Conservation (phyloP, 2,113 vertebrate species). For the Oreochromis tanganicae region DNA sequence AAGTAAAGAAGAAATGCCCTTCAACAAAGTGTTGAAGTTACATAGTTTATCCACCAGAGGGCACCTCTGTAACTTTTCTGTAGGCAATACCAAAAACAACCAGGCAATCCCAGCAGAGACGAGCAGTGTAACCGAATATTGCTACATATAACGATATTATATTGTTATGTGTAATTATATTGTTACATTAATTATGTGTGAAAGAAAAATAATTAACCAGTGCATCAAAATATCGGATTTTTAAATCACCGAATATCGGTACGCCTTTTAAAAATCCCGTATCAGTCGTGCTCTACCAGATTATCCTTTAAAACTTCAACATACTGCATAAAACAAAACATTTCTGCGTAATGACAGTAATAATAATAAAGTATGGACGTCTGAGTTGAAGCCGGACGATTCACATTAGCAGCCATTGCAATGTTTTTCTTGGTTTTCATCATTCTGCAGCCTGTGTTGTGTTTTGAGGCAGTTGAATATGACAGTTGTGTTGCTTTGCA, state of each 20-base stretch:
- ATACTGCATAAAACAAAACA: background rate
- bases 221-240: rapidly evolving
- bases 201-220: background rate
- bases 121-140: background rate
- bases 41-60: background rate
- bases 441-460: background rate
- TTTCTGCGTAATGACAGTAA: background rate
- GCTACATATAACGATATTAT: background rate
- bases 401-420: background rate
- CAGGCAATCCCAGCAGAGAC: background rate
- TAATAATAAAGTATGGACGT: background rate
- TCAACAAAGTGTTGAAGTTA: background rate
- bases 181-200: background rate
- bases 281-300: background rate
- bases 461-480: background rate
- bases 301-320: background rate
- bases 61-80: background rate
- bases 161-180: background rate
- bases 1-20: background rate
- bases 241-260: background rate
- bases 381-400: background rate
- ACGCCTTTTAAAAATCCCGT: background rate
- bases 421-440: background rate
- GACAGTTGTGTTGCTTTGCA: background rate
- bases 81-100: background rate